Evolutionary conservation across 2,888 invertebrate genomes (phyloP).

Genomic region (Notodonta dromedarius): DNA sequence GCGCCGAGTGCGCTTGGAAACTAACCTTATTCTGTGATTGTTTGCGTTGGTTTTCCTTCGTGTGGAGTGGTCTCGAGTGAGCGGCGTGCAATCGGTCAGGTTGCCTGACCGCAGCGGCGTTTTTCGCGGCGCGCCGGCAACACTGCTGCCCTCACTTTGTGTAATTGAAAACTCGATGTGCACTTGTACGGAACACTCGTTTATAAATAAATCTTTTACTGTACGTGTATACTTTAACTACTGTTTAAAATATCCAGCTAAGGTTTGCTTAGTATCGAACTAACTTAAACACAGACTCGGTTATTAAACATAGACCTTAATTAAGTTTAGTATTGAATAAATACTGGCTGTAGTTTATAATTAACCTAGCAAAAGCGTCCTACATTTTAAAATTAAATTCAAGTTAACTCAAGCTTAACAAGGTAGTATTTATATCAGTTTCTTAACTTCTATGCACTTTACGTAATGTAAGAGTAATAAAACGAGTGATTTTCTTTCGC

Average conservation of each 20-base stretch:
- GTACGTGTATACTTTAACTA: slow-evolving; percentile 5
- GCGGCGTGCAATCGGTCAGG: slow-evolving; percentile 73
- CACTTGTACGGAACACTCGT: slow-evolving; percentile 75
- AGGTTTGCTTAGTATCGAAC: neutral
- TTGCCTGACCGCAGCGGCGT: slow-evolving; percentile 71
- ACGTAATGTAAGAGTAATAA: slow-evolving; percentile 15
- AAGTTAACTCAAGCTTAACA: too few species aligned
- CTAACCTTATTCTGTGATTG: slow-evolving; percentile 61
- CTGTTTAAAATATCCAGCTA: neutral
- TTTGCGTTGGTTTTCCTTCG: slow-evolving; percentile 60
- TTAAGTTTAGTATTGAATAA: slow-evolving; percentile 3
- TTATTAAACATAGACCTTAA: neutral
- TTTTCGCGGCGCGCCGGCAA: slow-evolving; percentile 73
- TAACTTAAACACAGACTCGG: neutral
- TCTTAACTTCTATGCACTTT: neutral
- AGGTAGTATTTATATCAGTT: too few species aligned
- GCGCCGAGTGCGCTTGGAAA: slow-evolving; percentile 52
- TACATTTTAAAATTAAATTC: neutral
- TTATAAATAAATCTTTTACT: slow-evolving; percentile 73
- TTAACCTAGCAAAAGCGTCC: neutral
- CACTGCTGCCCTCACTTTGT: slow-evolving; percentile 77
- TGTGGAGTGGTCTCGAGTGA: slow-evolving; percentile 46
- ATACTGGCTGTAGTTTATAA: neutral
- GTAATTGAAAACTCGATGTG: slow-evolving; percentile 83
- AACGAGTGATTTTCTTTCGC: slow-evolving; percentile 13